Conservation (phyloP, 2,797 vertebrate species). For the Oreortyx pictus region DNA sequence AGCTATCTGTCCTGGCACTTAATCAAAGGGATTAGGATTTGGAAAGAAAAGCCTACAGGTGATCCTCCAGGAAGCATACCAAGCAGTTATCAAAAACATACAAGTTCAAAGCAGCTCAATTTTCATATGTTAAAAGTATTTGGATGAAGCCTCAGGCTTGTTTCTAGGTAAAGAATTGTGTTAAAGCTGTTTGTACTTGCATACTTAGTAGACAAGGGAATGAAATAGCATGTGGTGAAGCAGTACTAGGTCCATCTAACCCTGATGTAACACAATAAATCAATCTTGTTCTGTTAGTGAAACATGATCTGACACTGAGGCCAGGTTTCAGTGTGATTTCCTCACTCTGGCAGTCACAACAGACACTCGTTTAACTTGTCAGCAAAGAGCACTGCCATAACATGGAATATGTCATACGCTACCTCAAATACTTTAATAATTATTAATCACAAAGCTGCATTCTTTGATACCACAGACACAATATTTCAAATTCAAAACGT, state of each 20-base stretch:
- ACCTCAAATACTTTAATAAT: slow-evolving; percentile 26
- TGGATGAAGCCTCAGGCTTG: slow-evolving; percentile 89
- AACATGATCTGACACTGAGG: slow-evolving; percentile 71
- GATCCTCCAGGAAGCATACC: slow-evolving; percentile 99
- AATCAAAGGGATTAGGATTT: slow-evolving; percentile 99
- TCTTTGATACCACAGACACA: neutral
- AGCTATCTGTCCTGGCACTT: slow-evolving; percentile 97
- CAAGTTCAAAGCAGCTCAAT: slow-evolving; percentile 99
- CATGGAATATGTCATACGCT: neutral
- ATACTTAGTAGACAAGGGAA: slow-evolving; percentile 82
- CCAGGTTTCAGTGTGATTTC: slow-evolving; percentile 58
- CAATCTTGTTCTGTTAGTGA: slow-evolving; percentile 68
- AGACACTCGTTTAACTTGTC: slow-evolving; percentile 48
- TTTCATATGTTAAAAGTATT: slow-evolving; percentile 96
- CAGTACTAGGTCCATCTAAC: slow-evolving; percentile 76
- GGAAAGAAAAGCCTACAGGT: slow-evolving; percentile 98
- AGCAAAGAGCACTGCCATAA: slow-evolving; percentile 35
- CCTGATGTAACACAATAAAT: slow-evolving; percentile 78
- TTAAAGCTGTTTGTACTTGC: slow-evolving; percentile 92
- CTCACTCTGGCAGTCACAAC: slow-evolving; percentile 8
- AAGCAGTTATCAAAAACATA: slow-evolving; percentile 99
- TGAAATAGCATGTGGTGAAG: slow-evolving; percentile 76
- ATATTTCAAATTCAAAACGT: neutral
- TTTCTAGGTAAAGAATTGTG: slow-evolving; percentile 89
- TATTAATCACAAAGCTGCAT: neutral